These are phyloP conservation scores for Sebastes trivittatus DNA, from an alignment of 2,797 vertebrate species.

Conservation along the genomic window DNA sequence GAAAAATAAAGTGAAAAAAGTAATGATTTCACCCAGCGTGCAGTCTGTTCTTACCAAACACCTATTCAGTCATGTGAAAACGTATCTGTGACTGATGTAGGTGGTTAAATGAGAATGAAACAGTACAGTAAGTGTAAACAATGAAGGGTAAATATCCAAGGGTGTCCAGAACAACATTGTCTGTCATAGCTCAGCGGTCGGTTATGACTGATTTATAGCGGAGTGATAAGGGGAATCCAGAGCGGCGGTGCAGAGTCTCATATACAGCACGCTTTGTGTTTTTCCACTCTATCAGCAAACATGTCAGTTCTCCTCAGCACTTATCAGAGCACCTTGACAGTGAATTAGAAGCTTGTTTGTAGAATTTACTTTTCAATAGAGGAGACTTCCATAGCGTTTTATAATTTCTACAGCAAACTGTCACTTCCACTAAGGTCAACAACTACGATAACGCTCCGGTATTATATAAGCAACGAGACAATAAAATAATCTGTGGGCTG, in stretches of 20 bases:
- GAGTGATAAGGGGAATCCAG: constrained; percentile 50
- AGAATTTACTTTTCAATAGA: constrained; percentile 38
- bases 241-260: constrained; percentile 24
- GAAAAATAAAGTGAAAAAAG: background rate
- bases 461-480: constrained; percentile 14
- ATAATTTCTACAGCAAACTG: constrained; percentile 38
- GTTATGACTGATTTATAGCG: constrained; percentile 57
- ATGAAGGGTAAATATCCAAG: constrained; percentile 52
- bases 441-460: constrained; percentile 1
- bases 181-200: constrained; percentile 40
- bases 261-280: constrained; percentile 32
- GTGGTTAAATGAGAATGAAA: constrained; percentile 42
- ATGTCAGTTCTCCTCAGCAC: constrained; percentile 48
- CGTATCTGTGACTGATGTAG: constrained; percentile 26
- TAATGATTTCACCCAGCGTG: constrained; percentile 6
- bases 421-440: constrained; percentile 48
- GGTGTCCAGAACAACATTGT: constrained; percentile 50
- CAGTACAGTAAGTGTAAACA: constrained; percentile 53
- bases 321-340: constrained; percentile 59
- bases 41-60: constrained; percentile 9
- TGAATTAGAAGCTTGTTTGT: constrained; percentile 56
- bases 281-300: constrained; percentile 57
- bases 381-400: constrained; percentile 5
- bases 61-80: constrained; percentile 28
- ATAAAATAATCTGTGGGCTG: constrained; percentile 14